Conservation (phyloP, 2,797 vertebrate genomes). For the Paedocypris micromegethes region DNA sequence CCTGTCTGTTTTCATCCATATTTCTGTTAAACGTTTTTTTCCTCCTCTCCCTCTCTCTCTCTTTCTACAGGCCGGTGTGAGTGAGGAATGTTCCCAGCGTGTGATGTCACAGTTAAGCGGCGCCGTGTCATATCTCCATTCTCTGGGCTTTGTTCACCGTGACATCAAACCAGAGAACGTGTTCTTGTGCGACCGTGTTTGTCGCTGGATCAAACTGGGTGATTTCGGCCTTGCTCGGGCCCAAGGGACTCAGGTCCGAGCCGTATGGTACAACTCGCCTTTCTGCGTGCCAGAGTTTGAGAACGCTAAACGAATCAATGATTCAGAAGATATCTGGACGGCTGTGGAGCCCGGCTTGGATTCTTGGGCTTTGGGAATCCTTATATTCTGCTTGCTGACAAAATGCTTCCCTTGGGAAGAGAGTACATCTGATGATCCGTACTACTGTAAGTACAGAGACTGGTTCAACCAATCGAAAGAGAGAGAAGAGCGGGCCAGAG, state of each 20-base stretch:
- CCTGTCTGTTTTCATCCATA: not conserved
- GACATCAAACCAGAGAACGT: slow-evolving; percentile 96
- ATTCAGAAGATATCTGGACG: slow-evolving; percentile 61
- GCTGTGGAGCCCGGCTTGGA: slow-evolving; percentile 82
- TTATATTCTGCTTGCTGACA: slow-evolving; percentile 87
- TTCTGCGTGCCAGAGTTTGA: slow-evolving; percentile 75
- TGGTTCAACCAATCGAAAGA: slow-evolving; percentile 70
- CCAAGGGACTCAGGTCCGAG: slow-evolving; percentile 56
- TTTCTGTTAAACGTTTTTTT: not conserved
- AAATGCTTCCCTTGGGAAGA: slow-evolving; percentile 96
- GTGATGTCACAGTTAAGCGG: slow-evolving; percentile 85
- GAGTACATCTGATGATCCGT: slow-evolving; percentile 74
- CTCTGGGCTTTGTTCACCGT: slow-evolving; percentile 86
- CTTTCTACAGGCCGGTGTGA: slow-evolving; percentile 72
- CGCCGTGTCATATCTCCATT: slow-evolving; percentile 86
- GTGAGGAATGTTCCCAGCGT: slow-evolving; percentile 74
- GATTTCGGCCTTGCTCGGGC: slow-evolving; percentile 84
- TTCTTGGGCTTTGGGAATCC: slow-evolving; percentile 87
- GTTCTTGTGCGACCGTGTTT: slow-evolving; percentile 78
- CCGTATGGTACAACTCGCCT: slow-evolving; percentile 75
- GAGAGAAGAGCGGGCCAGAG: slow-evolving; percentile 39
- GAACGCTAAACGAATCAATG: slow-evolving; percentile 53
- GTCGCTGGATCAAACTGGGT: slow-evolving; percentile 82
- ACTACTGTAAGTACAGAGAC: slow-evolving; percentile 75
- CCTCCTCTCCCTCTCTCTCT: slow-evolving; percentile 33